phyloP scores from a whole-genome alignment of 2,888 invertebrate species.

The Nasonovia ribisnigri region DNA sequence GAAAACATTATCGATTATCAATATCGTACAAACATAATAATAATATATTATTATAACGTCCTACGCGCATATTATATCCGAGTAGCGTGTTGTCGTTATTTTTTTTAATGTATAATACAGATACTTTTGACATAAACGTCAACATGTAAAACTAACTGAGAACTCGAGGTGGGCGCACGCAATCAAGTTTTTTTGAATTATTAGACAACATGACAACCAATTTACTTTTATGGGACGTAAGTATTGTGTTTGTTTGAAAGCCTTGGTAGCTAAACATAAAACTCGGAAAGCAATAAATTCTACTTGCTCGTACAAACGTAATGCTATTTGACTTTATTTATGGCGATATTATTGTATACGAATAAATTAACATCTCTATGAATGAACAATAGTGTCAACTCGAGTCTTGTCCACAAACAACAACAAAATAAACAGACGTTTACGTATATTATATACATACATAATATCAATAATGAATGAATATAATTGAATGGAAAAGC shows the following conservation, averaged over 20 bases:
- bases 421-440: conserved; percentile 15
- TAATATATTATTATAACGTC: conserved; percentile 26
- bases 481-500: conserved; percentile 30
- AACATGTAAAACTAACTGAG: conserved; percentile 59
- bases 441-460: neutral
- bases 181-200: conserved; percentile 61
- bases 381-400: conserved; percentile 57
- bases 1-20: conserved; percentile 24
- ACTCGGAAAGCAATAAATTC: conserved; percentile 60
- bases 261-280: conserved; percentile 62
- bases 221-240: conserved; percentile 64
- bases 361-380: conserved; percentile 60
- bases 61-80: neutral
- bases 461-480: conserved; percentile 37
- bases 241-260: conserved; percentile 62
- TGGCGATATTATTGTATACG: conserved; percentile 53
- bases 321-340: conserved; percentile 58
- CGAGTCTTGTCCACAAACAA: conserved; percentile 22
- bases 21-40: neutral
- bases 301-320: conserved; percentile 32
- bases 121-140: conserved; percentile 58
- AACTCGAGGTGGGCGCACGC: conserved; percentile 56
- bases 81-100: conserved; percentile 20
- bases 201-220: conserved; percentile 63
- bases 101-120: conserved; percentile 34